Conservation (phyloP, 1,140 invertebrate genomes). For the Drosophila ohnishii region DNA sequence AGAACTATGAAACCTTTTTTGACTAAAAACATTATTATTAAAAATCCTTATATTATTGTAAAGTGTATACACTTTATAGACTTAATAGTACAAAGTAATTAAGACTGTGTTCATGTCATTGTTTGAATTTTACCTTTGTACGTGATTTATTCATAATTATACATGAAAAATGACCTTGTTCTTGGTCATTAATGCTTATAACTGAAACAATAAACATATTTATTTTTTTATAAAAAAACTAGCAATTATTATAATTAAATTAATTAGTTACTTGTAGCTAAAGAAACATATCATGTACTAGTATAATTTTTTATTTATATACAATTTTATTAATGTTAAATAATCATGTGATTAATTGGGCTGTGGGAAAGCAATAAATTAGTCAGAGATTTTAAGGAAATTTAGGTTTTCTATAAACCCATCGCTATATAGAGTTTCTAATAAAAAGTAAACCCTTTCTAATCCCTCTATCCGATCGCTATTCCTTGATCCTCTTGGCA, state of each 20-base stretch:
- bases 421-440: too few species aligned
- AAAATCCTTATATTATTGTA: too few species aligned
- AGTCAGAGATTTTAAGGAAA: fast-evolving
- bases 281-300: background rate
- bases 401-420: too few species aligned
- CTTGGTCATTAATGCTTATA: background rate
- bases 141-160: background rate
- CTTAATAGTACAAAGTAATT: background rate
- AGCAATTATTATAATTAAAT: background rate
- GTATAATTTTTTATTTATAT: background rate
- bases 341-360: background rate
- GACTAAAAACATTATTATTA: too few species aligned
- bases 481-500: slow-evolving; percentile 15
- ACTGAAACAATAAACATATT: background rate
- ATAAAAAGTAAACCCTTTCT: background rate
- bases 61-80: too few species aligned
- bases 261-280: background rate
- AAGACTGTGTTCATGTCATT: background rate
- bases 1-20: too few species aligned
- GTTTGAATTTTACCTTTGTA: background rate
- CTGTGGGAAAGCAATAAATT: background rate
- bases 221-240: background rate
- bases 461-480: background rate
- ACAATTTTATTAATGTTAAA: background rate
- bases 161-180: background rate